These are phyloP conservation scores for Propithecus deckenii DNA, from an alignment of 2,797 vertebrate species.

Conservation along the genomic window DNA sequence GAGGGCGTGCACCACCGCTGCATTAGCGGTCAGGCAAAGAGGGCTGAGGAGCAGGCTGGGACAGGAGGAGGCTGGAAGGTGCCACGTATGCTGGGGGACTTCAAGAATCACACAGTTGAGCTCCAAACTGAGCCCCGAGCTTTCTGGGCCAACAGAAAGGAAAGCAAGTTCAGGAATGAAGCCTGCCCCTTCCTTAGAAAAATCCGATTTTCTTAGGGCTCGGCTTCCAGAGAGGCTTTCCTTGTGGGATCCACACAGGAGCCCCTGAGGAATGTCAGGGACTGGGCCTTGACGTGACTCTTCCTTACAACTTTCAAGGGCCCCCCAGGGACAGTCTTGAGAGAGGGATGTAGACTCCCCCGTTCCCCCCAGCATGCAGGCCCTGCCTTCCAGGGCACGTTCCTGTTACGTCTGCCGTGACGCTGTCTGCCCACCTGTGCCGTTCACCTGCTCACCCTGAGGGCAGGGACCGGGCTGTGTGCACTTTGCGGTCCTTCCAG, in stretches of 20 bases:
- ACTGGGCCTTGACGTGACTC: not conserved
- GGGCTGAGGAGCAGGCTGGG: not conserved
- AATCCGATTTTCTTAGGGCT: too few species aligned
- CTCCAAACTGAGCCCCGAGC: not conserved
- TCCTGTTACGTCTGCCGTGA: not conserved
- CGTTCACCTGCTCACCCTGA: not conserved
- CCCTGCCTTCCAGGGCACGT: too few species aligned
- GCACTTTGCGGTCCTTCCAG: not conserved
- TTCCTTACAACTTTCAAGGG: not conserved
- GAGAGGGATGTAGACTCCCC: too few species aligned
- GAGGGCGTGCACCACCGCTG: fast-evolving
- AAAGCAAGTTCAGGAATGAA: not conserved
- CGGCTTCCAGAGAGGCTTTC: not conserved
- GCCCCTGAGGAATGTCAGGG: not conserved
- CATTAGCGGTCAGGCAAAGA: fast-evolving
- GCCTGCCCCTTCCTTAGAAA: not conserved
- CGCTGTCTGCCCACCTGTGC: not conserved
- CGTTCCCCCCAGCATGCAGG: fast-evolving
- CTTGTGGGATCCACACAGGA: not conserved
- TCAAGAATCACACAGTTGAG: not conserved
- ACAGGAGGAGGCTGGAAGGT: not conserved
- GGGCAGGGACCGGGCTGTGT: not conserved
- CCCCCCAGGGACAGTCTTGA: not conserved
- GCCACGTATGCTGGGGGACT: fast-evolving
- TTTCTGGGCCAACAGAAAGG: not conserved